Percentiles rank a stretch among this genome's conserved stretches.
These are phyloP conservation scores for Sitta europaea DNA, from an alignment of 2,113 vertebrate genomes.

Conservation along the genomic window DNA sequence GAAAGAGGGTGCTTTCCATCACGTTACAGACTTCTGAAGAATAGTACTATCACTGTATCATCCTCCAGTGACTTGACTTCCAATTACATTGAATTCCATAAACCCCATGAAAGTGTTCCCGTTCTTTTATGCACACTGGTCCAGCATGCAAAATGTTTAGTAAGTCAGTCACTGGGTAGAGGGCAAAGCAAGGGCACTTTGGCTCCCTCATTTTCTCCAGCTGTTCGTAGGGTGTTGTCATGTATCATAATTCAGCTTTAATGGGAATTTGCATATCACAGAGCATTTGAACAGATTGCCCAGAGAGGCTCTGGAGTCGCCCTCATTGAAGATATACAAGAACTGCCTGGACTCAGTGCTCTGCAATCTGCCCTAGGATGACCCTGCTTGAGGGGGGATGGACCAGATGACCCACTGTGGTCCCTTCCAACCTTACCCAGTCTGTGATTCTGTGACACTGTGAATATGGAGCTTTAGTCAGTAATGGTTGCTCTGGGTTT, in stretches of 20 bases:
- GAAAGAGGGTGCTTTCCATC: background rate
- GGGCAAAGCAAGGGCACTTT: background rate
- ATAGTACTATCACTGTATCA: background rate
- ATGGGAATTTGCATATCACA: background rate
- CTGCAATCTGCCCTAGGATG: background rate
- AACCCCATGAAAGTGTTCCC: background rate
- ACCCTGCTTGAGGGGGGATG: background rate
- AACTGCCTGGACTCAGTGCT: background rate
- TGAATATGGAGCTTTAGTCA: constrained; percentile 9
- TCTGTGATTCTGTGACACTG: background rate
- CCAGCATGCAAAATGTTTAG: background rate
- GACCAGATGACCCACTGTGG: background rate
- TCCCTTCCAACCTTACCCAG: background rate
- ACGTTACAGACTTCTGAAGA: background rate
- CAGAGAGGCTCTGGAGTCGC: background rate
- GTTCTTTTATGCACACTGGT: background rate
- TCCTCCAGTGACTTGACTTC: background rate
- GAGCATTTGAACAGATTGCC: background rate
- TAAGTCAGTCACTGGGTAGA: background rate
- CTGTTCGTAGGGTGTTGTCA: background rate
- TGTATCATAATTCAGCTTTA: background rate
- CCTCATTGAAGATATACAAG: background rate
- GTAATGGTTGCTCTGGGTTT: background rate
- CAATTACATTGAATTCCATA: background rate
- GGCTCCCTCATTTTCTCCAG: background rate